Evolutionary conservation across 2,113 vertebrate genomes (phyloP).

Genomic region (Acanthochromis polyacanthus): DNA sequence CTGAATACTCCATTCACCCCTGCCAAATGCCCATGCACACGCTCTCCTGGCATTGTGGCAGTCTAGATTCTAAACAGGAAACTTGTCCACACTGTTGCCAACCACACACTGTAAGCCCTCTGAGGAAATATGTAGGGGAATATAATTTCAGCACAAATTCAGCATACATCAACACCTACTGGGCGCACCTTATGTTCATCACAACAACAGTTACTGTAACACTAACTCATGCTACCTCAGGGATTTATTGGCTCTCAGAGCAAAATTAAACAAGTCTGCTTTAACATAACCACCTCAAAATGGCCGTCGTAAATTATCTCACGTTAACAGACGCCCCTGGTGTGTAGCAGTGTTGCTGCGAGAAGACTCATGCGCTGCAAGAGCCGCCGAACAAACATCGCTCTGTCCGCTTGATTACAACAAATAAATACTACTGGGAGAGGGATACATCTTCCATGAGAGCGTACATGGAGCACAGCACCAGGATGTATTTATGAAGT

Average conservation of each 20-base stretch:
- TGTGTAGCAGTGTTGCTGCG: conserved; percentile 54
- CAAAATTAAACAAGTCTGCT: conserved; percentile 75
- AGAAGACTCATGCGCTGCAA: conserved; percentile 50
- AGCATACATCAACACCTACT: conserved; percentile 35
- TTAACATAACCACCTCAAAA: conserved; percentile 76
- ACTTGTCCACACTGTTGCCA: conserved; percentile 5
- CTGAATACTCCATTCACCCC: too few species aligned
- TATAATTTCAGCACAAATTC: conserved; percentile 21
- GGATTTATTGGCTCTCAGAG: conserved; percentile 78
- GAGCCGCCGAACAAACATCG: conserved; percentile 62
- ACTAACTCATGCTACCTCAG: conserved; percentile 37
- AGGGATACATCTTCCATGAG: conserved; percentile 69
- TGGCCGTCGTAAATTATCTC: conserved; percentile 72
- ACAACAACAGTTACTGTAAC: conserved; percentile 41
- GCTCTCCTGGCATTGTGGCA: background rate
- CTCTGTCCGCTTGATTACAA: conserved; percentile 78
- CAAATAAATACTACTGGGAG: conserved; percentile 79
- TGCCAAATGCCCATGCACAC: background rate
- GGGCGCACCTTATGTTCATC: conserved; percentile 25
- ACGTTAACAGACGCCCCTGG: conserved; percentile 60
- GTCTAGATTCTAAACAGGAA: conserved; percentile 16
- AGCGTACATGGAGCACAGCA: conserved; percentile 36
- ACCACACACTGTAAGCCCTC: conserved; percentile 5
- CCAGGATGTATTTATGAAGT: conserved; percentile 61
- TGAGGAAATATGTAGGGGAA: conserved; percentile 12